These are phyloP conservation scores for Phoxinus dragarum DNA, from an alignment of 2,797 vertebrate genomes.

Conservation along the genomic window DNA sequence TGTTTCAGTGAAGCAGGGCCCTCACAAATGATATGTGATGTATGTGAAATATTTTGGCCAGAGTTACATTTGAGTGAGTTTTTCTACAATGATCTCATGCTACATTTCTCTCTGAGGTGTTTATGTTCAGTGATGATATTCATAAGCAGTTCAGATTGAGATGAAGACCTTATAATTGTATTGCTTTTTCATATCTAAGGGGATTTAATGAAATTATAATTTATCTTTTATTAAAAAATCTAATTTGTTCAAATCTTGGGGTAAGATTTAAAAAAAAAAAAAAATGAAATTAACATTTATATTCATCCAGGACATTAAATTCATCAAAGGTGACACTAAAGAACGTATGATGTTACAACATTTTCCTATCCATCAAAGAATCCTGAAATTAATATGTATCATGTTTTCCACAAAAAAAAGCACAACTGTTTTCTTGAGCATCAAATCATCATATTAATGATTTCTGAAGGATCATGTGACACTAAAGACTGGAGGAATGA, in stretches of 20 bases:
- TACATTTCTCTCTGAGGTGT: background rate
- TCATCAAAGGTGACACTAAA: background rate
- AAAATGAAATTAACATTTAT: too few species aligned
- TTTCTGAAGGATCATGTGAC: too few species aligned
- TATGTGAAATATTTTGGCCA: background rate
- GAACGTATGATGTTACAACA: background rate
- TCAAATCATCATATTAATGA: too few species aligned
- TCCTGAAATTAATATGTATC: too few species aligned
- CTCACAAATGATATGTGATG: background rate
- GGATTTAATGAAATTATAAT: background rate
- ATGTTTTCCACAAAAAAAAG: too few species aligned
- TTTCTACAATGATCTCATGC: background rate
- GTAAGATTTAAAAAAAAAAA: too few species aligned
- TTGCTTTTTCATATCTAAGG: background rate
- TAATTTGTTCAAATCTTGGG: background rate
- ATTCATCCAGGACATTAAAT: background rate
- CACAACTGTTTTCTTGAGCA: too few species aligned
- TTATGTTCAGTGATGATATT: background rate
- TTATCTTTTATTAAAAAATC: background rate
- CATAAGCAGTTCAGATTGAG: background rate
- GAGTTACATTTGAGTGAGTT: background rate
- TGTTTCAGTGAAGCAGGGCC: background rate
- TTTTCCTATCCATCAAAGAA: too few species aligned
- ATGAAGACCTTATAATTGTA: background rate
- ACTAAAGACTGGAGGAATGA: too few species aligned